Percentiles rank a stretch among this genome's conserved stretches.
phyloP scores from a whole-genome alignment of 2,888 invertebrate genomes.

The Caenorhabditis zanzibari region DNA sequence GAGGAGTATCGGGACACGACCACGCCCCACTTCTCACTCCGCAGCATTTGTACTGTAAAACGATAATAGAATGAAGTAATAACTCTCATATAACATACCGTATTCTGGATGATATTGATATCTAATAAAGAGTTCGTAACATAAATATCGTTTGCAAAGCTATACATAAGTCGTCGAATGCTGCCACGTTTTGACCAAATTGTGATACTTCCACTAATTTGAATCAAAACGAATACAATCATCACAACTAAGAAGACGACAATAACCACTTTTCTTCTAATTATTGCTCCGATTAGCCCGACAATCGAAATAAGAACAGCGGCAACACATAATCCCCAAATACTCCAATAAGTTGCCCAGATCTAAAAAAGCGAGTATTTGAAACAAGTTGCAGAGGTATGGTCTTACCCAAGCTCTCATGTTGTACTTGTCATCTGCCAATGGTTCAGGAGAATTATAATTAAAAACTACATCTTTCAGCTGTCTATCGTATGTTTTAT shows the following conservation, averaged over 20 bases:
- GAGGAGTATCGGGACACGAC: neutral
- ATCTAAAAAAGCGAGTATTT: conserved; percentile 11
- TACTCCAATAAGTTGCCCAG: conserved; percentile 41
- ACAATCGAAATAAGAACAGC: conserved; percentile 23
- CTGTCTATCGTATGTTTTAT: conserved; percentile 22
- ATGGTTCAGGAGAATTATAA: conserved; percentile 39
- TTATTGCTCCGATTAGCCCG: conserved; percentile 32
- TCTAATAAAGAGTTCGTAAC: conserved; percentile 9
- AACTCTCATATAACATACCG: neutral
- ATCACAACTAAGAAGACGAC: conserved; percentile 23
- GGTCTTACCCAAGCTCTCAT: conserved; percentile 47
- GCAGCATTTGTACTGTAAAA: conserved; percentile 45
- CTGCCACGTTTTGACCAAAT: conserved; percentile 18
- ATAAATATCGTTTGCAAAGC: conserved; percentile 41
- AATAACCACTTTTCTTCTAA: neutral
- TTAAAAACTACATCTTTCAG: conserved; percentile 53
- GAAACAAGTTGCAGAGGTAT: neutral
- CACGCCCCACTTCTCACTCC: conserved; percentile 19
- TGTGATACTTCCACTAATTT: conserved; percentile 26
- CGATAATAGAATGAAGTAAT: neutral
- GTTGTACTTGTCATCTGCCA: conserved; percentile 30
- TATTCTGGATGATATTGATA: conserved; percentile 25
- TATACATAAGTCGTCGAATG: conserved; percentile 16
- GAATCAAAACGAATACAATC: conserved; percentile 13
- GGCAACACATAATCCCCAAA: conserved; percentile 28